Evolutionary conservation across 1,140 invertebrate genomes (phyloP).

Genomic region (Neotoxoptera formosana): DNA sequence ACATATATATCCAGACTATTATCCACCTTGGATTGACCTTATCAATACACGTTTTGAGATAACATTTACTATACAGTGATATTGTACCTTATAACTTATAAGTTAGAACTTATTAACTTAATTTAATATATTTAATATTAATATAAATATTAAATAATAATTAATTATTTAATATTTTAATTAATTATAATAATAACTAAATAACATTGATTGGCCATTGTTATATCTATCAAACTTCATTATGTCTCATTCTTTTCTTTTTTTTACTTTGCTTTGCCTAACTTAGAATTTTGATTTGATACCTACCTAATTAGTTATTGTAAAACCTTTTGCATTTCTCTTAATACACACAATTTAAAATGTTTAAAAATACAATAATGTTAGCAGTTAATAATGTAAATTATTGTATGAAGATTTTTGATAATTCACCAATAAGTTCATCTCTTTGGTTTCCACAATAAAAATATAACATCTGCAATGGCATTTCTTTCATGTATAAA

Average conservation of each 20-base stretch:
- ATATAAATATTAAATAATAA: too few relatives aligned
- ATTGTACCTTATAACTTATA: too few relatives aligned
- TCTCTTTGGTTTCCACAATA: neutral
- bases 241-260: neutral
- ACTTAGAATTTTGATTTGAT: neutral
- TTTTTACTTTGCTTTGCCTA: neutral
- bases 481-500: slow-evolving; percentile 7
- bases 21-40: too few relatives aligned
- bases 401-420: neutral
- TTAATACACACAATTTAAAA: neutral
- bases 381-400: neutral
- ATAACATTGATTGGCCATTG: too few relatives aligned
- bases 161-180: too few relatives aligned
- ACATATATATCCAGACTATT: too few relatives aligned
- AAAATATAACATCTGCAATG: neutral
- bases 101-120: too few relatives aligned
- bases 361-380: neutral
- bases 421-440: neutral
- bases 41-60: too few relatives aligned
- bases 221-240: too few relatives aligned
- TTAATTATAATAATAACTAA: too few relatives aligned
- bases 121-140: too few relatives aligned
- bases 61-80: too few relatives aligned
- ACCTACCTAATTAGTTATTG: neutral
- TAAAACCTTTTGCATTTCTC: neutral